Conservation (phyloP, 1,140 invertebrate species). For the Leptestheria dahalacensis region DNA sequence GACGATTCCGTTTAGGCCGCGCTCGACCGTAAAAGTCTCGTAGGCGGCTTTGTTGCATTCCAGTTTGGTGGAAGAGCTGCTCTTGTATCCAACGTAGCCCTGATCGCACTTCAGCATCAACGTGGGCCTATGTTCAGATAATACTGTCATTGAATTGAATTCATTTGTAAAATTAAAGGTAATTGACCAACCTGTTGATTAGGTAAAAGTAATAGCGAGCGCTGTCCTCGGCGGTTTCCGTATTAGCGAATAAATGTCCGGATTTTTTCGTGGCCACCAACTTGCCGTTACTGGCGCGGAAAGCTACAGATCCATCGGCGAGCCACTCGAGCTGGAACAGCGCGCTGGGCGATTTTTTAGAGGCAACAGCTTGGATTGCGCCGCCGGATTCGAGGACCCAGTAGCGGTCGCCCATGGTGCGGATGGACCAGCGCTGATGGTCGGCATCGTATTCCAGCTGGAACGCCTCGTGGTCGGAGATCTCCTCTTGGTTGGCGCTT, state of each 20-base stretch:
- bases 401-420: slow-evolving; percentile 91
- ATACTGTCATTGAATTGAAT: too few relatives aligned
- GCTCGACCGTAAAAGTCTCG: slow-evolving; percentile 79
- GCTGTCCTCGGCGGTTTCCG: slow-evolving; percentile 69
- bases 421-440: slow-evolving; percentile 80
- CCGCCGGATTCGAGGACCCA: slow-evolving; percentile 85
- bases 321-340: slow-evolving; percentile 85
- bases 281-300: slow-evolving; percentile 87
- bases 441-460: slow-evolving; percentile 84
- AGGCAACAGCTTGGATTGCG: slow-evolving; percentile 80
- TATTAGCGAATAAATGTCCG: slow-evolving; percentile 80
- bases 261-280: slow-evolving; percentile 85
- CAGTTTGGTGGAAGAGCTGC: slow-evolving; percentile 54
- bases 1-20: slow-evolving; percentile 74
- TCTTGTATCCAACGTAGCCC: slow-evolving; percentile 88
- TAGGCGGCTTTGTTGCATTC: slow-evolving; percentile 93
- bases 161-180: neutral
- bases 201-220: slow-evolving; percentile 87
- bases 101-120: slow-evolving; percentile 88
- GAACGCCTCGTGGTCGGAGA: slow-evolving; percentile 89
- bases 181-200: slow-evolving; percentile 53
- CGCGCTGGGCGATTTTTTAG: slow-evolving; percentile 65
- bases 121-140: too few relatives aligned
- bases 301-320: slow-evolving; percentile 70
- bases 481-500: slow-evolving; percentile 93